Percentiles rank a stretch among this genome's conserved stretches.
Conservation (phyloP, 2,113 vertebrate genomes). For the Cephalopterus ornatus region DNA sequence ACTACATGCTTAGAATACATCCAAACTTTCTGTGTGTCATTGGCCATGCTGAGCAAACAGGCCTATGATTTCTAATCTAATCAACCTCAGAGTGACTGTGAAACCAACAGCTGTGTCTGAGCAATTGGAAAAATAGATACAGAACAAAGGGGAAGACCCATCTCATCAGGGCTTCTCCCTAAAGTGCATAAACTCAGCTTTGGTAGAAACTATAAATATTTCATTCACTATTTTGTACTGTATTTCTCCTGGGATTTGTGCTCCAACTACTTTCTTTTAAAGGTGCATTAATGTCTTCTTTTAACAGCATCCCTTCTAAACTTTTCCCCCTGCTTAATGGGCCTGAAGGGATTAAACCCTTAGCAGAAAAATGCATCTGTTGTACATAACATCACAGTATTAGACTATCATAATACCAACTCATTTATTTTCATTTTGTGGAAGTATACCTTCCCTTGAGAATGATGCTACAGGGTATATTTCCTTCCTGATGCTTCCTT, state of each 20-base stretch:
- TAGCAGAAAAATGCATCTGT: slow-evolving; percentile 46
- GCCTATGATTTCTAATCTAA: slow-evolving; percentile 66
- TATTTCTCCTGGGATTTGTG: slow-evolving; percentile 56
- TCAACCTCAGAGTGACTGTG: slow-evolving; percentile 61
- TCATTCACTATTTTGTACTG: slow-evolving; percentile 73
- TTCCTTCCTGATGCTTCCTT: slow-evolving; percentile 36
- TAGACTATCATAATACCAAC: slow-evolving; percentile 40
- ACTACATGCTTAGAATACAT: background rate
- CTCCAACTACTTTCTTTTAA: slow-evolving; percentile 45
- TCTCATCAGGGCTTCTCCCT: slow-evolving; percentile 57
- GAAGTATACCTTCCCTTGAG: slow-evolving; percentile 21
- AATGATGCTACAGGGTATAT: background rate
- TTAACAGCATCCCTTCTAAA: slow-evolving; percentile 39
- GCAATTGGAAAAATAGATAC: slow-evolving; percentile 66
- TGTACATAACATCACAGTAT: slow-evolving; percentile 45
- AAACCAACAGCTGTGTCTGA: slow-evolving; percentile 67
- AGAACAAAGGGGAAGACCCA: slow-evolving; percentile 73
- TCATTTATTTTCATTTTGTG: slow-evolving; percentile 63
- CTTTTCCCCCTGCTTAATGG: slow-evolving; percentile 46
- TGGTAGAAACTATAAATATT: slow-evolving; percentile 75
- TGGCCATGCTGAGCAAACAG: slow-evolving; percentile 57
- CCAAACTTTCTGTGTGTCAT: background rate
- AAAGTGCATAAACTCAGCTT: slow-evolving; percentile 47
- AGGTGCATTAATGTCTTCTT: slow-evolving; percentile 61
- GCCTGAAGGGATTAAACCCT: slow-evolving; percentile 49